Evolutionary conservation across 2,888 invertebrate genomes (phyloP).

Genomic region (Buathra laborator): DNA sequence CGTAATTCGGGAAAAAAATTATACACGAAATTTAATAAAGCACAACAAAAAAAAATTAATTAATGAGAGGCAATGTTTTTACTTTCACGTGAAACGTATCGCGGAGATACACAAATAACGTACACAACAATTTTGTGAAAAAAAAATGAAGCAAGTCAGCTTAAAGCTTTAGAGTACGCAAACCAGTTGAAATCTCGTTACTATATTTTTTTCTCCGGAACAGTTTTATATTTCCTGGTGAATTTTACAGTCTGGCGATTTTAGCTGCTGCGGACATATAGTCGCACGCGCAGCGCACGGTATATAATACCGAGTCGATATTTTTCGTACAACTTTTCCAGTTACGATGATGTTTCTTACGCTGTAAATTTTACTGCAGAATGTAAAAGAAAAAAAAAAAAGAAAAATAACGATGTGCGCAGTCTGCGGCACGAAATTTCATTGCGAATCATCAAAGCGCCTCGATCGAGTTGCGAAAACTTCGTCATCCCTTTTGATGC

Average conservation of each 20-base stretch:
- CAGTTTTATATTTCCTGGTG: not conserved
- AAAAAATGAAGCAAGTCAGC: not conserved
- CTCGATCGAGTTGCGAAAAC: conserved; percentile 10
- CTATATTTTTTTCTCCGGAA: not conserved
- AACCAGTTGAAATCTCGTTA: not conserved
- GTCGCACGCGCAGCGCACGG: not conserved
- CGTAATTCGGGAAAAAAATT: too few species aligned
- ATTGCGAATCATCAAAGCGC: not conserved
- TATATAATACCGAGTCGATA: not conserved
- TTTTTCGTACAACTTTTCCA: not conserved
- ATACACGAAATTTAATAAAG: too few species aligned
- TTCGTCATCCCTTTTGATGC: not conserved
- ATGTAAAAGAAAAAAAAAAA: not conserved
- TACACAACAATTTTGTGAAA: not conserved
- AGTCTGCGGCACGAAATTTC: not conserved
- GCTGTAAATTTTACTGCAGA: not conserved
- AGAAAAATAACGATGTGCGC: not conserved
- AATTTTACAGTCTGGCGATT: conserved; percentile 13
- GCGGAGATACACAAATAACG: not conserved
- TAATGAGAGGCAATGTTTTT: too few species aligned
- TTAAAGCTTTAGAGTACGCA: not conserved
- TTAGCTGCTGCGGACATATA: not conserved
- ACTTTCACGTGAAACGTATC: not conserved
- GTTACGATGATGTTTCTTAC: not conserved
- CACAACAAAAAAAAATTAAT: too few species aligned